Conservation (phyloP, 2,113 vertebrate genomes). For the Anseranas semipalmata region DNA sequence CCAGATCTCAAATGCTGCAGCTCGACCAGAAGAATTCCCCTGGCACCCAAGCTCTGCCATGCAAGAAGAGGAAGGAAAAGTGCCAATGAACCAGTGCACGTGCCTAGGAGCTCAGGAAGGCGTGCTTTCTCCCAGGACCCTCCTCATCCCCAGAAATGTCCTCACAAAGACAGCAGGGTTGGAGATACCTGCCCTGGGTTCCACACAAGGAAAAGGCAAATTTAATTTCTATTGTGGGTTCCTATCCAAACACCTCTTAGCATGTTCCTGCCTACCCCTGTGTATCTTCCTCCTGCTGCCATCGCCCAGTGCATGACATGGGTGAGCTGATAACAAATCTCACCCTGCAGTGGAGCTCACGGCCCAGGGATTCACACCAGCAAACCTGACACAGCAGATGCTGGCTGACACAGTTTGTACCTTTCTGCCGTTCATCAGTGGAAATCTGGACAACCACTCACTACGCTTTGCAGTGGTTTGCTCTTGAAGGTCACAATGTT, state of each 20-base stretch:
- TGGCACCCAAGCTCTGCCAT: too few relatives aligned
- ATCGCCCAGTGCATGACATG: background rate
- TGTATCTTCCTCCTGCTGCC: background rate
- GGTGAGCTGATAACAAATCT: background rate
- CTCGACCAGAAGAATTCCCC: background rate
- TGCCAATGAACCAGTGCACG: accelerated
- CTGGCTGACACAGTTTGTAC: accelerated
- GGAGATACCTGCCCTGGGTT: background rate
- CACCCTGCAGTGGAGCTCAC: background rate
- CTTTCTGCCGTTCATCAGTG: background rate
- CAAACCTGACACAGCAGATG: accelerated
- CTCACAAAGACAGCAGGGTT: background rate
- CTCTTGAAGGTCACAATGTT: background rate
- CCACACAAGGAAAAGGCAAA: background rate
- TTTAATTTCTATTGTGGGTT: accelerated
- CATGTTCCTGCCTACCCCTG: accelerated
- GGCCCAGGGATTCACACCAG: accelerated
- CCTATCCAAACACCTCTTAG: background rate
- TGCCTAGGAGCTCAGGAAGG: background rate
- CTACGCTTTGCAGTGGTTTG: background rate
- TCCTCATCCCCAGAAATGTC: background rate
- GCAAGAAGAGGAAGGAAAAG: background rate
- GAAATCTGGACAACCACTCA: accelerated
- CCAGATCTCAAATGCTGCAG: background rate
- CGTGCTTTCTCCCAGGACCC: background rate